Evolutionary conservation across 2,113 vertebrate genomes (phyloP).

Genomic region (Sylvilagus bachmani): DNA sequence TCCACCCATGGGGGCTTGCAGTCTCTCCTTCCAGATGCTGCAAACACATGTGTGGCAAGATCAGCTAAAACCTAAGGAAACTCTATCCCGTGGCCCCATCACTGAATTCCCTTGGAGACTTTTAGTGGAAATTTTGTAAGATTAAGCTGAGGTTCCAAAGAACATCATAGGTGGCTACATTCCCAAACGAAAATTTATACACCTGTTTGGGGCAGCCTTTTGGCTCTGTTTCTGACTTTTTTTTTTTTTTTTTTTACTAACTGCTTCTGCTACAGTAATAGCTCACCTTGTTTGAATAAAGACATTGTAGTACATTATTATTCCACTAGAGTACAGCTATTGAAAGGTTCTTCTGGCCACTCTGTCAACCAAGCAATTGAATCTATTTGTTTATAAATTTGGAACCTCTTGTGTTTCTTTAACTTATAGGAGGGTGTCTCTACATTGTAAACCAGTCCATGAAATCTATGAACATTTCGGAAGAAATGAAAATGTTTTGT

Average conservation of each 20-base stretch:
- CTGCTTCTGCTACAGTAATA: background rate
- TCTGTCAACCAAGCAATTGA: slow-evolving; percentile 48
- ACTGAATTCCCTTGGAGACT: slow-evolving; percentile 31
- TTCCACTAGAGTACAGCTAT: background rate
- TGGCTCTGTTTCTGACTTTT: background rate
- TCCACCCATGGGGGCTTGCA: background rate
- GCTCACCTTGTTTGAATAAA: slow-evolving; percentile 32
- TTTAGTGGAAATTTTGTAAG: slow-evolving; percentile 30
- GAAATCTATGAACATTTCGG: background rate
- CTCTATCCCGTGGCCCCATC: background rate
- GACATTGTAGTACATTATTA: background rate
- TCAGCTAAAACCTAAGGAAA: slow-evolving; percentile 35
- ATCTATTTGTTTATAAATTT: background rate
- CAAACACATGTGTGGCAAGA: background rate
- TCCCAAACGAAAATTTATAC: slow-evolving; percentile 9
- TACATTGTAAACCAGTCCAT: background rate
- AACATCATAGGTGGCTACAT: background rate
- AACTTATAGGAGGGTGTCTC: background rate
- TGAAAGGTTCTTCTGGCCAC: background rate
- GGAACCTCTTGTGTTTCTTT: background rate
- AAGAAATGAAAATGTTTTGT: background rate
- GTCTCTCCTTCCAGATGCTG: background rate
- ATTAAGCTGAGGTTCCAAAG: slow-evolving; percentile 61
- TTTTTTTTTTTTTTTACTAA: slow-evolving; percentile 54
- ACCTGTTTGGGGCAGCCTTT: background rate